phyloP scores from a whole-genome alignment of 2,797 vertebrate genomes.

The Cetoscarus ocellatus region DNA sequence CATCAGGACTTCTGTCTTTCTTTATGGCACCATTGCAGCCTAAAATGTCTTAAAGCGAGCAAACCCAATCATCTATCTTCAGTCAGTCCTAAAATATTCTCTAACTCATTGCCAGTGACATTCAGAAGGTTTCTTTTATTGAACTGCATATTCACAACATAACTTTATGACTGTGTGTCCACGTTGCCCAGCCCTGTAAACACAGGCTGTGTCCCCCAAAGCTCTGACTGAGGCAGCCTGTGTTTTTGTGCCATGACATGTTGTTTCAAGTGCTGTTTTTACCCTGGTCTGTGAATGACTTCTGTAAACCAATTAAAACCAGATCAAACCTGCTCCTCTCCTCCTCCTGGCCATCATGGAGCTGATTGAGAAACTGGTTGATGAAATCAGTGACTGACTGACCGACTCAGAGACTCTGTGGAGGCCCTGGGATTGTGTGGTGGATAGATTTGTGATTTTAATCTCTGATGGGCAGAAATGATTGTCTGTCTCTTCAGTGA shows the following conservation, averaged over 20 bases:
- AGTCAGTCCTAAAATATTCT: too few relatives aligned
- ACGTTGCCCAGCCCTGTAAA: too few relatives aligned
- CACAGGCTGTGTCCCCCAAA: too few relatives aligned
- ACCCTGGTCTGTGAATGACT: conserved; percentile 64
- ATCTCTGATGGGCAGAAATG: conserved; percentile 51
- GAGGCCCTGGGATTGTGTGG: conserved; percentile 52
- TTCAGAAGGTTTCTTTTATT: too few relatives aligned
- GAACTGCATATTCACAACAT: background rate
- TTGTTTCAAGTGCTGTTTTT: conserved; percentile 76
- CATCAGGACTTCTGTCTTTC: too few relatives aligned
- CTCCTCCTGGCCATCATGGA: conserved; percentile 33
- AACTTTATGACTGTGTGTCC: too few relatives aligned
- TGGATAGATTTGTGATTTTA: conserved; percentile 49
- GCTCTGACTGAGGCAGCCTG: too few relatives aligned
- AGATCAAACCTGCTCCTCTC: conserved; percentile 56
- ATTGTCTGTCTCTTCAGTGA: conserved; percentile 42
- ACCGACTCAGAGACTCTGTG: conserved; percentile 50
- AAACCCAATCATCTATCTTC: too few relatives aligned
- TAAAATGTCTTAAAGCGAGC: too few relatives aligned
- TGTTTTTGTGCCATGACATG: background rate
- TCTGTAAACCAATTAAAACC: conserved; percentile 62
- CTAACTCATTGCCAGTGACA: too few relatives aligned
- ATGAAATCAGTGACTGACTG: conserved; percentile 46
- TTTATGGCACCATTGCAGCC: too few relatives aligned
- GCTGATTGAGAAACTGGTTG: conserved; percentile 38